Percentiles rank a stretch among this genome's conserved stretches.
phyloP scores from a whole-genome alignment of 1,140 invertebrate genomes.

The Ooceraea biroi region DNA sequence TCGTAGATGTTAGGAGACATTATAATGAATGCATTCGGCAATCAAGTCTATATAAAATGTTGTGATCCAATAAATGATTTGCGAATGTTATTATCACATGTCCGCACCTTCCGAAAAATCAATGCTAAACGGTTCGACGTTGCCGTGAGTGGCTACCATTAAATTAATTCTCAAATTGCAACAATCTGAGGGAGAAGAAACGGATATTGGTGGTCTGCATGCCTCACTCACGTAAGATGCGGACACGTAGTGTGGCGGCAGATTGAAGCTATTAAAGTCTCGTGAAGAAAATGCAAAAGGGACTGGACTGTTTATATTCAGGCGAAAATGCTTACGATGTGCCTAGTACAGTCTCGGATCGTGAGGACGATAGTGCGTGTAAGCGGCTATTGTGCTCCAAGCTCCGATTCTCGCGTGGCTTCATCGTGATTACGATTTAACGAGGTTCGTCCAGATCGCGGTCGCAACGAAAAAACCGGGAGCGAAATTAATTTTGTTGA shows the following conservation, averaged over 20 bases:
- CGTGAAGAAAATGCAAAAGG: conserved; percentile 58
- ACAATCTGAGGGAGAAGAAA: conserved; percentile 18
- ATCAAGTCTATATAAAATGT: conserved; percentile 68
- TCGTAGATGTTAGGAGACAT: conserved; percentile 75
- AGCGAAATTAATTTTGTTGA: conserved; percentile 56
- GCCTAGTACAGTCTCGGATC: conserved; percentile 18
- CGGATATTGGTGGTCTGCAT: neutral
- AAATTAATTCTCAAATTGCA: conserved; percentile 5
- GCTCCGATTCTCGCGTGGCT: conserved; percentile 59
- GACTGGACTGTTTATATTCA: conserved; percentile 44
- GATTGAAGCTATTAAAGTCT: conserved; percentile 69
- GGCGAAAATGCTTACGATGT: conserved; percentile 53
- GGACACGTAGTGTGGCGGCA: conserved; percentile 73
- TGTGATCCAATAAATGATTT: conserved; percentile 63
- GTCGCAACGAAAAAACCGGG: conserved; percentile 55
- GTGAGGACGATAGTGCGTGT: conserved; percentile 51
- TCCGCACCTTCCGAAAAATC: conserved; percentile 51
- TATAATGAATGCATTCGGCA: conserved; percentile 75
- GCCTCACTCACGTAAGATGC: conserved; percentile 64
- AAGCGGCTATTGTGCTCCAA: conserved; percentile 66
- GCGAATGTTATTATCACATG: conserved; percentile 66
- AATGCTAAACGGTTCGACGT: neutral
- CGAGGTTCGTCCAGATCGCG: conserved; percentile 63
- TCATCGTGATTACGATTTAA: conserved; percentile 67
- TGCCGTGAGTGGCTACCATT: neutral